A percentile compares a stretch with the other conserved stretches of the same genome.
These are phyloP conservation scores for Nemurella pictetii DNA, from an alignment of 2,888 invertebrate genomes.

Conservation along the genomic window DNA sequence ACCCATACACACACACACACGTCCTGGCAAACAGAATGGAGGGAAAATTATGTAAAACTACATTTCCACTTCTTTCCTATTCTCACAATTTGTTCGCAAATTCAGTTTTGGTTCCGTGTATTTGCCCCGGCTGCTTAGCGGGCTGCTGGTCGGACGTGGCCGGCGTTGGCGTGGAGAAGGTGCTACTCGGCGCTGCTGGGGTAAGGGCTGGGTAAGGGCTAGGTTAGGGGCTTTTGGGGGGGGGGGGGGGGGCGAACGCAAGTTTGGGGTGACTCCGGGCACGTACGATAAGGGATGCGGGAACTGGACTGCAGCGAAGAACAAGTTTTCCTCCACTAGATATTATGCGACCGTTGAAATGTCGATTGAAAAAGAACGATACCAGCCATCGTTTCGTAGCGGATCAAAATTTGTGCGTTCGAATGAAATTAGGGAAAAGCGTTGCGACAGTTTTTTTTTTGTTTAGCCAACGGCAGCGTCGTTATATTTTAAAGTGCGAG, in stretches of 20 bases:
- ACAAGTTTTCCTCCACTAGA: background rate
- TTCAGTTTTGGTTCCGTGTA: slow-evolving; percentile 17
- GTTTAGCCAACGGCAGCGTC: background rate
- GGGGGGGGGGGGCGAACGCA: background rate
- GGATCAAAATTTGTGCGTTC: no score
- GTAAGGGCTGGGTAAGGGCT: background rate
- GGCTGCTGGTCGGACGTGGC: background rate
- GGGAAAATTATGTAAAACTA: slow-evolving; percentile 24
- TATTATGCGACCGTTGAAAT: background rate
- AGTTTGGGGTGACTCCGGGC: background rate
- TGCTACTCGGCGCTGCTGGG: background rate
- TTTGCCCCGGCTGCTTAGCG: slow-evolving; percentile 14
- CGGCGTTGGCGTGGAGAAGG: background rate
- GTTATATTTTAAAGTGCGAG: background rate
- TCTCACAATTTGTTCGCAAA: slow-evolving; percentile 10
- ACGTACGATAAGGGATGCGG: background rate
- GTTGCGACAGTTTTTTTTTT: background rate
- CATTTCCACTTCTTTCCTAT: slow-evolving; percentile 20
- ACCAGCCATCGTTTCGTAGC: background rate
- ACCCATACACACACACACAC: slow-evolving; percentile 6
- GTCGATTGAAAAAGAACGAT: background rate
- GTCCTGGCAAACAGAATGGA: slow-evolving; percentile 1
- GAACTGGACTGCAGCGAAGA: background rate
- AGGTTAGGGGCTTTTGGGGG: background rate
- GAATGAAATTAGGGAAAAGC: no score